Evolutionary conservation across 2,888 invertebrate genomes (phyloP), one percentile per base, ranked within the genome.

Genomic region (Chymomyza caudatula): DNA sequence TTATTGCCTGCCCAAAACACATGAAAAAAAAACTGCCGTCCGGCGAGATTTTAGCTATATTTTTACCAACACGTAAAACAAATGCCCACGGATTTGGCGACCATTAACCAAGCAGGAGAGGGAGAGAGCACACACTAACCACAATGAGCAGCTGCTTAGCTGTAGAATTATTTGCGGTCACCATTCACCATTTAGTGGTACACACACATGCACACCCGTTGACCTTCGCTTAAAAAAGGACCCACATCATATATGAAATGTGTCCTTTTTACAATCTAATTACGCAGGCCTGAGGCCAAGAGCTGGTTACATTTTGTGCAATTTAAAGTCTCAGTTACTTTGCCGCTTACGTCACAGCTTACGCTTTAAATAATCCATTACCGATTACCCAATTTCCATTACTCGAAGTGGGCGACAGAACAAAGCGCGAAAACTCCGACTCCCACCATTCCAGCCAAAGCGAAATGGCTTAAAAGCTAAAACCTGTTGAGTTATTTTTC

Each of bases 401-500:
- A 57, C 54, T 55, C 6, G 15, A 57, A 23, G 4, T 56, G 56
- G 2, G 20, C 23, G 23, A 29, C 8, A 22, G 59, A 56, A 22
- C 37, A 61, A 67, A 66, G 56, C 56, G 51, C 22, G 51, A 51
- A 15, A 19, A 17, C 37, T 3, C 54, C 29, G n/a, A 17, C 37
- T 3, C 54, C 29, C 29, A 1, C 17, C 19, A 22, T 58, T 52
- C 17, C 60, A 63, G 69, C 64, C 73, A 22, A 47, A 20, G 17
- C 20, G 22, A 77, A 75, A 69, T 66, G 77, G 74, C 86, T 83
- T 83, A 89, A 89, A 88, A 90, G 89, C 90, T 87, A 87, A 89
- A 89, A 90, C 89, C 90, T 89, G 89, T 89, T 90, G 89, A 89
- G 89, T 89, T 89, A 79, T 79, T 78, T 69, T 77, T 74, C 88